Conservation (phyloP, 2,113 vertebrate species). For the Brachyhypopomus gauderio region DNA sequence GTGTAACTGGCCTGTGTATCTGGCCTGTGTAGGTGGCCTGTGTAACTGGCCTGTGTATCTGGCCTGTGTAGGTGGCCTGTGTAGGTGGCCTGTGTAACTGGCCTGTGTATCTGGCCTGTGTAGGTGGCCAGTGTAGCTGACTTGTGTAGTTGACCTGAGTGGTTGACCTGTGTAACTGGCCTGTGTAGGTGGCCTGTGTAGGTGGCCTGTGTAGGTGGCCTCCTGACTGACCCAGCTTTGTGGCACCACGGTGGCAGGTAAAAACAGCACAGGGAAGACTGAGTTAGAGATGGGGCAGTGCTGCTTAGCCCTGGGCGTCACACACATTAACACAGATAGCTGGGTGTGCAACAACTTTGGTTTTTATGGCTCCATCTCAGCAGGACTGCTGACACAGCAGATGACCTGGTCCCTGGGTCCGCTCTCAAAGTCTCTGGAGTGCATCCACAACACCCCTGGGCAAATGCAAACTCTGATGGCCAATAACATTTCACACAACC, state of each 20-base stretch:
- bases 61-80: constrained; percentile 1
- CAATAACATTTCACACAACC: constrained; percentile 21
- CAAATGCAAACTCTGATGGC: constrained; percentile 10
- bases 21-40: neutral
- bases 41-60: neutral
- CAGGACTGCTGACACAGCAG: constrained; percentile 68
- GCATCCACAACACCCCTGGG: constrained; percentile 24
- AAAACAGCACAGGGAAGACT: constrained; percentile 54
- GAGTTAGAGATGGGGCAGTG: constrained; percentile 63
- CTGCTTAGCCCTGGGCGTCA: constrained; percentile 62
- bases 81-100: neutral
- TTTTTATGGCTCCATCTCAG: constrained; percentile 67
- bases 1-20: neutral
- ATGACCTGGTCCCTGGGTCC: constrained; percentile 64
- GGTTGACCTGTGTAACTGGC: constrained; percentile 8
- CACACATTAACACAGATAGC: constrained; percentile 60
- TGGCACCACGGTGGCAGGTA: neutral
- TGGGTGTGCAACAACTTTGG: constrained; percentile 66
- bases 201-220: neutral
- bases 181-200: neutral
- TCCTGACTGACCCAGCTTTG: constrained; percentile 36
- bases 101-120: neutral
- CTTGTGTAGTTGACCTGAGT: neutral
- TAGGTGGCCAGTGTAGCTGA: constrained; percentile 4
- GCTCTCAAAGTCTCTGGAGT: constrained; percentile 59